These are phyloP conservation scores for Macropis europaea DNA, from an alignment of 2,888 invertebrate genomes.

Conservation along the genomic window DNA sequence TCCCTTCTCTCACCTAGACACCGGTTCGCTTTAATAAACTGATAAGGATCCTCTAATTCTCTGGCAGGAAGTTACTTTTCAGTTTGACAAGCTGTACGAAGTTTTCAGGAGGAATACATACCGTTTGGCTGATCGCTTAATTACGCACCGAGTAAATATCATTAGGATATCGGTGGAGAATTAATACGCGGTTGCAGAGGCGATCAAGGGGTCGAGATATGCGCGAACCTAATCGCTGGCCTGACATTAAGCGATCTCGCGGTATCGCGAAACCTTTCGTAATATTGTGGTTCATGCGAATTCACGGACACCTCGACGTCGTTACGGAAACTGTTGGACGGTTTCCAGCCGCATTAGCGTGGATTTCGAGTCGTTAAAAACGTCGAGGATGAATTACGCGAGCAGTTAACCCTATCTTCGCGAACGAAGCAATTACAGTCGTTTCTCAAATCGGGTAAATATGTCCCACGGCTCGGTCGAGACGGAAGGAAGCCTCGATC, in stretches of 20 bases:
- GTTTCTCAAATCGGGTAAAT: not conserved
- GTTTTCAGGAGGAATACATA: not conserved
- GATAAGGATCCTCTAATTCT: not conserved
- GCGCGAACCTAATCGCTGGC: not conserved
- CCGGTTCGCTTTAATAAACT: too few species aligned
- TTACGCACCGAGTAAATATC: not conserved
- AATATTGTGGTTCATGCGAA: conserved; percentile 12
- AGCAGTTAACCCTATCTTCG: conserved; percentile 17
- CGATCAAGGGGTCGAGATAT: not conserved
- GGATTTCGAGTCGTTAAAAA: conserved; percentile 27
- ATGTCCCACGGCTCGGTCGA: not conserved
- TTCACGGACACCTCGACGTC: conserved; percentile 10
- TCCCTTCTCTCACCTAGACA: too few species aligned
- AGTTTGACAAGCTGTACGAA: too few species aligned
- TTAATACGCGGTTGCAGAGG: conserved; percentile 11
- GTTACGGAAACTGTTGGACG: conserved; percentile 17
- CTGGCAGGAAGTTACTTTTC: not conserved
- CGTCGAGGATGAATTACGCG: conserved; percentile 32
- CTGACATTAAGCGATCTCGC: conserved; percentile 4
- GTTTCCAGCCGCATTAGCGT: conserved; percentile 25
- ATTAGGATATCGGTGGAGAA: conserved; percentile 6
- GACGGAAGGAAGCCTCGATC: not conserved
- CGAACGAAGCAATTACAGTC: conserved; percentile 17
- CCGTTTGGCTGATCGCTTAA: not conserved
- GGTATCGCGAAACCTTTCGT: not conserved